phyloP scores from a whole-genome alignment of 2,888 invertebrate species.

The Neoitamus cyanurus region DNA sequence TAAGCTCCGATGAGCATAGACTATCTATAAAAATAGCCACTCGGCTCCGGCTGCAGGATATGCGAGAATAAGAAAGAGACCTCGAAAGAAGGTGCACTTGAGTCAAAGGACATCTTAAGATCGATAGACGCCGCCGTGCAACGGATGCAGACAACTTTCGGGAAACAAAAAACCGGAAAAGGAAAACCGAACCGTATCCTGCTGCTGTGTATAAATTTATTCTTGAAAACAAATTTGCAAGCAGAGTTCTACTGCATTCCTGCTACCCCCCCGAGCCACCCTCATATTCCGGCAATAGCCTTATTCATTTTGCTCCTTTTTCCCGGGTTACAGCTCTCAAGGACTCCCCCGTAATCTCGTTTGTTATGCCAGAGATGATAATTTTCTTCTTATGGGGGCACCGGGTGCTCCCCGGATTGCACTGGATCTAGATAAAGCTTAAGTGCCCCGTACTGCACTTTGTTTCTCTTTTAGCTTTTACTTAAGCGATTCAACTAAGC shows the following conservation, averaged over 20 bases:
- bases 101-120: neutral
- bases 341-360: neutral
- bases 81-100: neutral
- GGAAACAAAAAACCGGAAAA: neutral
- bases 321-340: neutral
- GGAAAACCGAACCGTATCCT: neutral
- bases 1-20: neutral
- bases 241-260: neutral
- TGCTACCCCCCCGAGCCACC: neutral
- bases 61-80: neutral
- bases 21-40: neutral
- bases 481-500: neutral
- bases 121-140: neutral
- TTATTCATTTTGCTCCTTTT: neutral
- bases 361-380: neutral
- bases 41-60: neutral
- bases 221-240: neutral
- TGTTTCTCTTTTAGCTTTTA: constrained; percentile 5
- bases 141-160: neutral
- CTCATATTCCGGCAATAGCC: neutral
- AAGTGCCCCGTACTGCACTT: neutral
- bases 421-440: neutral
- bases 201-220: neutral
- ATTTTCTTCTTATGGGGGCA: neutral
- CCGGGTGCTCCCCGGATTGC: neutral